Evolutionary conservation across 2,888 invertebrate species (phyloP).

Genomic region (Parelbella ahira): DNA sequence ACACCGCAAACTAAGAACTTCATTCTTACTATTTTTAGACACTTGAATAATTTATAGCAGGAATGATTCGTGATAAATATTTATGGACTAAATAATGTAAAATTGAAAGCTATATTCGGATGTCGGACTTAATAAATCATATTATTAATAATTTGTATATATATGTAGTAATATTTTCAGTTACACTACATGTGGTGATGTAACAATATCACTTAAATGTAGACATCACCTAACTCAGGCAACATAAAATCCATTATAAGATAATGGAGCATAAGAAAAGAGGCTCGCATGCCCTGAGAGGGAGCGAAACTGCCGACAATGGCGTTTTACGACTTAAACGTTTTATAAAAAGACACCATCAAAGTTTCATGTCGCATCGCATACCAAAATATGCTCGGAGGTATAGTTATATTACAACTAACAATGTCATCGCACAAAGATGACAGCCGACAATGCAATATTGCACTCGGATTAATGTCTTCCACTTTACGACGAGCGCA

Average conservation of each 20-base stretch:
- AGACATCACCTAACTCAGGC: not conserved
- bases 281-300: not conserved
- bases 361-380: not conserved
- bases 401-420: conserved; percentile 5
- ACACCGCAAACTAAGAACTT: not conserved
- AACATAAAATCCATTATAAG: conserved; percentile 10
- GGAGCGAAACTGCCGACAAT: not conserved
- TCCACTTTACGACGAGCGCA: conserved; percentile 17
- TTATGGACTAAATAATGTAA: no score
- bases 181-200: no score
- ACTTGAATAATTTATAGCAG: not conserved
- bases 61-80: no score
- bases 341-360: conserved; percentile 7
- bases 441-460: conserved; percentile 11
- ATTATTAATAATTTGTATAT: no score
- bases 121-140: no score
- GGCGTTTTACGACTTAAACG: conserved; percentile 15
- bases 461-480: conserved; percentile 16
- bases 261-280: conserved; percentile 5
- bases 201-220: not conserved
- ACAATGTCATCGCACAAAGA: conserved; percentile 14
- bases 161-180: no score
- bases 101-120: no score
- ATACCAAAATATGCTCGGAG: no score
- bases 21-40: not conserved